Evolutionary conservation across 2,113 vertebrate genomes (phyloP).

Genomic region (Halichoeres trimaculatus): DNA sequence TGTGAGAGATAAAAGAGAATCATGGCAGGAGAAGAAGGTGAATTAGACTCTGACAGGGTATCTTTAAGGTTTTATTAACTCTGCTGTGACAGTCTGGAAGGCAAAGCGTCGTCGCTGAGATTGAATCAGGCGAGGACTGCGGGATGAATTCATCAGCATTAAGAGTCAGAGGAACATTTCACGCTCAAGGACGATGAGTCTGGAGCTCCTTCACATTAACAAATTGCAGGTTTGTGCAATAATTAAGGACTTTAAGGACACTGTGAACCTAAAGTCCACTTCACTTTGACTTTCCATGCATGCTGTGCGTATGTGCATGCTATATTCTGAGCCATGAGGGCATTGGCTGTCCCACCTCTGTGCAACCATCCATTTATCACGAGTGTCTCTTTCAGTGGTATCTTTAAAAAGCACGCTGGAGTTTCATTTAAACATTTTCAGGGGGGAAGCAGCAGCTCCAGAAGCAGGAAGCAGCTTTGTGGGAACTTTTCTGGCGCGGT

Average conservation of each 20-base stretch:
- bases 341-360: constrained; percentile 32
- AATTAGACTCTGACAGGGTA: constrained; percentile 22
- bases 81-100: constrained; percentile 20
- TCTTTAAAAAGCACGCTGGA: constrained; percentile 20
- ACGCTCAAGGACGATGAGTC: constrained; percentile 37
- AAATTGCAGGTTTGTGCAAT: constrained; percentile 45
- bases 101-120: constrained; percentile 23
- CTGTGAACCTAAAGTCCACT: constrained; percentile 30
- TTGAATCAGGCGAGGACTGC: constrained; percentile 13
- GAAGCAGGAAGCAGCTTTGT: constrained; percentile 13
- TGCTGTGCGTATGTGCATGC: constrained; percentile 7
- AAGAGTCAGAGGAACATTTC: constrained; percentile 38
- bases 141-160: constrained; percentile 29
- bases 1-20: constrained; percentile 23
- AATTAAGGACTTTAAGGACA: constrained; percentile 59
- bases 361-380: constrained; percentile 43
- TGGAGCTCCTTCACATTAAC: constrained; percentile 28
- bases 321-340: neutral
- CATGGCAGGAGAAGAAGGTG: neutral
- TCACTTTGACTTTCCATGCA: constrained; percentile 32
- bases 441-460: neutral
- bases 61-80: constrained; percentile 37
- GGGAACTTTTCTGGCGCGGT: neutral
- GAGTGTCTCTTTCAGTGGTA: constrained; percentile 6
- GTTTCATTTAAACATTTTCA: constrained; percentile 29